Percentiles rank a stretch among this genome's conserved stretches.
phyloP scores from a whole-genome alignment of 1,140 invertebrate species.

The Aphelinus atriplicis region DNA sequence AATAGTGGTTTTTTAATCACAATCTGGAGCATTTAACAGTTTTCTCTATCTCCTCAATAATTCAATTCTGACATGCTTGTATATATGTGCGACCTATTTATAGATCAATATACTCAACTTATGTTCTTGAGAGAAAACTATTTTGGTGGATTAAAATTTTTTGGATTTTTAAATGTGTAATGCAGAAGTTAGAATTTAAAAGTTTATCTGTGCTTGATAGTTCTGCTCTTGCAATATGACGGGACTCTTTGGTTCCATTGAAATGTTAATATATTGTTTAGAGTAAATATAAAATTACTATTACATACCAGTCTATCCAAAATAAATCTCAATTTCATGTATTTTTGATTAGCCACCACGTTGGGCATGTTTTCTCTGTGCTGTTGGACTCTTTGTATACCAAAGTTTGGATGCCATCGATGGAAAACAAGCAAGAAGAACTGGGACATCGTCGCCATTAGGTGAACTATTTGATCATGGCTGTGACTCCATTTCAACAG shows the following conservation, averaged over 20 bases:
- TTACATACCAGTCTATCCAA: no score
- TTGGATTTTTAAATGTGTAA: no score
- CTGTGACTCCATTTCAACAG: constrained; percentile 95
- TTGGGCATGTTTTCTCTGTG: constrained; percentile 93
- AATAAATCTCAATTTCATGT: no score
- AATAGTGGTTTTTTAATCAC: neutral
- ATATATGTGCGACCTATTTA: constrained; percentile 1
- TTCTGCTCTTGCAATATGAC: no score
- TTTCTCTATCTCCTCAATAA: constrained; percentile 8
- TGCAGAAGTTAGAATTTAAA: no score
- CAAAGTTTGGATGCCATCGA: constrained; percentile 99
- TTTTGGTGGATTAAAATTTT: no score
- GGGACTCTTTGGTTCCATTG: no score
- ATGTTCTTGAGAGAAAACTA: neutral
- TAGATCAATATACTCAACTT: neutral
- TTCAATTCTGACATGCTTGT: neutral
- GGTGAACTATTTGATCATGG: constrained; percentile 99
- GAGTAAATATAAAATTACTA: no score
- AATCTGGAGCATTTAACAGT: no score
- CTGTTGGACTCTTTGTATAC: constrained; percentile 95
- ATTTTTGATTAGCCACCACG: constrained; percentile 75
- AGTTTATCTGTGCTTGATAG: no score
- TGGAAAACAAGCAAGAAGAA: constrained; percentile 98
- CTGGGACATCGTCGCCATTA: constrained; percentile 89
- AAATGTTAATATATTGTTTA: no score